These are phyloP conservation scores for Gymnosoma rotundatum DNA, from an alignment of 2,888 invertebrate species.

Conservation along the genomic window DNA sequence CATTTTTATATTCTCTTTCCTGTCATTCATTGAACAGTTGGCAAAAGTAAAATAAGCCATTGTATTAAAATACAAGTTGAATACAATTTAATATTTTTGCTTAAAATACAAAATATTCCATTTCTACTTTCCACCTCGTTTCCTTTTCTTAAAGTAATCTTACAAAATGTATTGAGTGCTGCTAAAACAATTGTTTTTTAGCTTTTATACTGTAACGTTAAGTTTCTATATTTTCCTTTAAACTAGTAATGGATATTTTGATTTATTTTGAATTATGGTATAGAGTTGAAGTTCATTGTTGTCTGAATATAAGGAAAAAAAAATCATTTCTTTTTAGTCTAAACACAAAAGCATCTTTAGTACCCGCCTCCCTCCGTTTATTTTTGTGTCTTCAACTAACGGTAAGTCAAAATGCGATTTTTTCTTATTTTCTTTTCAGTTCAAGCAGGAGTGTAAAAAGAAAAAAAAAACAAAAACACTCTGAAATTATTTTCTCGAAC, in stretches of 20 bases:
- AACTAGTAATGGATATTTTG: conserved; percentile 28
- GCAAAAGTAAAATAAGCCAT: no score
- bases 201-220: conserved; percentile 10
- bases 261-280: not conserved
- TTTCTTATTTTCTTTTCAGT: conserved; percentile 1
- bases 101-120: not conserved
- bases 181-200: not conserved
- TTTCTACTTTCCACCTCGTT: not conserved
- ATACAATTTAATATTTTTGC: not conserved
- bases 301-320: no score
- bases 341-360: no score
- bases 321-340: no score
- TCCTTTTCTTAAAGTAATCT: not conserved
- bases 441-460: not conserved
- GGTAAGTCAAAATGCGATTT: not conserved
- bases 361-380: no score
- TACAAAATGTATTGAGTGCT: conserved; percentile 7
- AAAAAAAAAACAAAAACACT: not conserved
- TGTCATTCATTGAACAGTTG: no score
- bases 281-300: not conserved
- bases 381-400: not conserved
- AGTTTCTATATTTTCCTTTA: not conserved
- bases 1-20: no score
- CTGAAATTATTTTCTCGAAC: not conserved
- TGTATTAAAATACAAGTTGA: not conserved